Evolutionary conservation across 2,113 vertebrate genomes (phyloP), one percentile per base, ranked within the genome.

Genomic region (Geococcyx californianus): DNA sequence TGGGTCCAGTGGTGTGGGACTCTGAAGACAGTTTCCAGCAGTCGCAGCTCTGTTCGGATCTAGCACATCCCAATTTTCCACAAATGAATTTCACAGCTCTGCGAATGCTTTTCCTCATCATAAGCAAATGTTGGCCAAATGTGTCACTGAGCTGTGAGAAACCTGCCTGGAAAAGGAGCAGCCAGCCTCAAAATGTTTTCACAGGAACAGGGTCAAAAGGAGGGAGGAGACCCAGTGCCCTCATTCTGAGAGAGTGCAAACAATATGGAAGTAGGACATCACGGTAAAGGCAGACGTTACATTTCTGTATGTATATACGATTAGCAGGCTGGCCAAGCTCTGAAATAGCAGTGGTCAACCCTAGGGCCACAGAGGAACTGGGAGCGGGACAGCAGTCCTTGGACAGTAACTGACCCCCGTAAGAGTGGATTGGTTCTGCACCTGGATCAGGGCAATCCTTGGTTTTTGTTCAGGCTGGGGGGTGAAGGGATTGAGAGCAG

Each of bases 401-500:
- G 31, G 52, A 31, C 28, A 69, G 19, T 4, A 25, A 59, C 31
- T 4, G 7, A 66, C 6, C 18, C 60, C 29, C 0, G 0, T 3
- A 44, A 26, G 24, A 54, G 14, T 24, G 36, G 31, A 40, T 6
- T 9, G 40, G 13, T 42, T 42, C 40, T 42, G 13, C 40, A 42
- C 40, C 40, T 42, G 40, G 40, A 42, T 42, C 40, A 13, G 10
- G 40, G 40, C 40, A 42, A 13, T 42, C 40, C 10, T 42, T 42
- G 40, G 40, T 42, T 42, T 42, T 13, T 11, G 40, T 42, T 42
- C 40, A 42, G 40, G 40, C 40, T 42, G 40, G 40, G 40, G 40
- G 40, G 13, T 42, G 40, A 42, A 42, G 40, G 40, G 40, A 42
- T 42, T 13, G 40, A 42, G 13, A 42, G 40, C 40, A 42, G 40